phyloP scores from a whole-genome alignment of 2,113 vertebrate genomes.

The Rafetus swinhoei region DNA sequence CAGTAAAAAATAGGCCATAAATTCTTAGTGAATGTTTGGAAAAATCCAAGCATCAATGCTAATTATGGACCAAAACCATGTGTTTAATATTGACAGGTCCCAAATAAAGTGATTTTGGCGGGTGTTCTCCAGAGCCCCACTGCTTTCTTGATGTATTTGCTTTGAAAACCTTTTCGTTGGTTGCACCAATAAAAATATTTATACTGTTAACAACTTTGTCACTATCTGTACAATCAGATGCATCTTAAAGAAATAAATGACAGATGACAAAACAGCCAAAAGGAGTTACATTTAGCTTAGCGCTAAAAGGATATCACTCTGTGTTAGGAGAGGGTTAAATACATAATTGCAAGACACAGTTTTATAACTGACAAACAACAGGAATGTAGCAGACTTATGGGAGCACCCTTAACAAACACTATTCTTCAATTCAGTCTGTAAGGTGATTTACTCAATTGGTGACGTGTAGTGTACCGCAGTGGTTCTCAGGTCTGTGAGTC shows the following conservation, averaged over 20 bases:
- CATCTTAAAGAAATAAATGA: neutral
- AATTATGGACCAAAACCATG: neutral
- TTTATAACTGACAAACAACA: conserved; percentile 13
- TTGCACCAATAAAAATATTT: neutral
- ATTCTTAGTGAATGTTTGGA: neutral
- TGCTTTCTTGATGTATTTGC: neutral
- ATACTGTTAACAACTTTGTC: neutral
- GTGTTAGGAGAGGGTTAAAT: conserved; percentile 12
- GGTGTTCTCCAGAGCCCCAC: neutral
- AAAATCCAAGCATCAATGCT: neutral
- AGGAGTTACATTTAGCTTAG: neutral
- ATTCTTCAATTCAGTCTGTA: neutral
- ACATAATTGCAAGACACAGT: neutral
- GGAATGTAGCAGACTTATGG: conserved; percentile 5
- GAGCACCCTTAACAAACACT: neutral
- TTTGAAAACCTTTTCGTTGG: neutral
- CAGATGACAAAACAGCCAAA: neutral
- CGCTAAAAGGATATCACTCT: neutral
- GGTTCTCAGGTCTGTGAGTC: too few species aligned
- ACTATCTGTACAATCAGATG: neutral
- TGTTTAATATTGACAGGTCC: neutral
- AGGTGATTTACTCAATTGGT: conserved; percentile 18
- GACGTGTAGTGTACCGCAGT: neutral
- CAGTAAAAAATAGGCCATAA: neutral
- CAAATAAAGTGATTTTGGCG: neutral